Base-by-base conservation (phyloP, 1,140 invertebrate genomes). In the Mya arenaria region DNA sequence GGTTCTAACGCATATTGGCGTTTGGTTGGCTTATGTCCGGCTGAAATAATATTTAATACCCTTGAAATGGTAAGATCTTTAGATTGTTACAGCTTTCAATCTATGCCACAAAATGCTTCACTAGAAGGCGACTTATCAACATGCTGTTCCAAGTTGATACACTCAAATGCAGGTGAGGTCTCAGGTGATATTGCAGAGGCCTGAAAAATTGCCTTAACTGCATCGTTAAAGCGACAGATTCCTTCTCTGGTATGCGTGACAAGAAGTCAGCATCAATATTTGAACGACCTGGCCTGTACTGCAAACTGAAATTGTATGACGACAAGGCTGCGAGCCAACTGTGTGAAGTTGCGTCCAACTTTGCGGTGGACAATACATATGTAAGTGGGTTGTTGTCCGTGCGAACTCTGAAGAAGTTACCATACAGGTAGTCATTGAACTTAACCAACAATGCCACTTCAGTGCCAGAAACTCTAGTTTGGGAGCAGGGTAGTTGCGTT, bases 391-490 rank as follows among this genome's bases (percentile, higher is more conserved):
- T 66, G 62, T 66, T 65, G 30, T 77, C 74, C n/a, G 39, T 77
- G 19, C 30, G 10, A 5, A 65, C 62, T 37, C 52, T 48, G 44
- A 77, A 65, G 15, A 17, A 23, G 30, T 28, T 4, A 37, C 74
- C 58, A 41, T 52, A 66, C 60, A 77, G 32, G 30, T 77, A 77
- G n/a, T 77, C 74, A 52, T 52, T 32, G 56, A 77, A 77, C 25
- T 87, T 65, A 25, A 60, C 71, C 25, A 10, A 37, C 30, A 85
- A 23, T 3, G 65, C 23, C 75, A 84, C 25, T 84, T 79, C 6
- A 80, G 55, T 5, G 73, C 72, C 41, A 71, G 55, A 65, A 84
- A 79, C 74, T 79, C 82, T 19, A 79, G 44, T 37, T 79, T 84
- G 58, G 79, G 72, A 3, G 75, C 75, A 8, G 39, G 75, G 56